Evolutionary conservation across 2,888 invertebrate species (phyloP).

Genomic region (Fabriciana adippe): DNA sequence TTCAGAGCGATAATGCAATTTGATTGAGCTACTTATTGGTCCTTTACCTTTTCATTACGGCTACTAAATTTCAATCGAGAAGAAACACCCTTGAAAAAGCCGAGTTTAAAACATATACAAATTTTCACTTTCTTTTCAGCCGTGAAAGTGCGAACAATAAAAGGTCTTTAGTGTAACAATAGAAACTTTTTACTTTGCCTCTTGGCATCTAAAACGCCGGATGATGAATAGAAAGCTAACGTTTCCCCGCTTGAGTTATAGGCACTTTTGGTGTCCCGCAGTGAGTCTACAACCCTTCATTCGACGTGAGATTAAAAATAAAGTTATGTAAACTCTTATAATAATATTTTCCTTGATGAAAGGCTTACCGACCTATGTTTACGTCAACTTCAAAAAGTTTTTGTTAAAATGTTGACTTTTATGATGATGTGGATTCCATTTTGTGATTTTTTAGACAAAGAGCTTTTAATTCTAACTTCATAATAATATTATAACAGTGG

Average conservation of each 20-base stretch:
- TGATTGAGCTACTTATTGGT: constrained; percentile 76
- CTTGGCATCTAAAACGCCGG: constrained; percentile 61
- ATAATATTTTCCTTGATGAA: constrained; percentile 40
- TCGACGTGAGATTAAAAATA: constrained; percentile 62
- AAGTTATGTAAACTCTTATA: constrained; percentile 53
- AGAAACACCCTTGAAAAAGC: constrained; percentile 42
- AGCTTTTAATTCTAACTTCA: not conserved
- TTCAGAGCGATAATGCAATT: constrained; percentile 72
- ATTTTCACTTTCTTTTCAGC: constrained; percentile 46
- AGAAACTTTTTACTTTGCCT: constrained; percentile 62
- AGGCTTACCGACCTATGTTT: constrained; percentile 28
- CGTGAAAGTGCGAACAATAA: constrained; percentile 58
- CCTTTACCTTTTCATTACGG: constrained; percentile 73
- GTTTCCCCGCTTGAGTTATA: constrained; percentile 46
- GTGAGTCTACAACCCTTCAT: constrained; percentile 50
- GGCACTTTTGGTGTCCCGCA: constrained; percentile 46
- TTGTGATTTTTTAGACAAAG: not conserved
- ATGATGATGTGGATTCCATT: not conserved
- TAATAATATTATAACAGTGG: too few relatives aligned
- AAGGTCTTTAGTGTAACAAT: constrained; percentile 55
- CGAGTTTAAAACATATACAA: constrained; percentile 43
- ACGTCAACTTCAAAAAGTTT: constrained; percentile 23
- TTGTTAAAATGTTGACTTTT: constrained; percentile 9
- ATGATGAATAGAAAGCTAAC: constrained; percentile 57
- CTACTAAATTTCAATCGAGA: constrained; percentile 58